These are phyloP conservation scores for Coelopa frigida DNA, from an alignment of 1,140 invertebrate species.

Conservation along the genomic window DNA sequence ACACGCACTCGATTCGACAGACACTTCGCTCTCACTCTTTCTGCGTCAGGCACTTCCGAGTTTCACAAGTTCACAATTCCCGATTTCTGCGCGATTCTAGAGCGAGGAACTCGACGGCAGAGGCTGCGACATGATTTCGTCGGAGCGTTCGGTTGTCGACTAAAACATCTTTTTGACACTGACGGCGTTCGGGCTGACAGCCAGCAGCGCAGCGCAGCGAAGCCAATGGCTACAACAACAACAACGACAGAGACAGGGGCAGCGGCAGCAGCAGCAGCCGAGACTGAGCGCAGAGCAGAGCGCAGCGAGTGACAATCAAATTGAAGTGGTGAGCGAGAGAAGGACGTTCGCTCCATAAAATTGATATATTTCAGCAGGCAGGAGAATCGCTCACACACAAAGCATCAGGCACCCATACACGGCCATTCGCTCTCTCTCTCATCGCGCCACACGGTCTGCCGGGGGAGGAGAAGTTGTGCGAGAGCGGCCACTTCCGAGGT, in stretches of 20 bases:
- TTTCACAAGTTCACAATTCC: background rate
- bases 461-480: too few species aligned
- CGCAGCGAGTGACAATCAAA: slow-evolving; percentile 11
- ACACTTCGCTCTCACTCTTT: too few species aligned
- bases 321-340: slow-evolving; percentile 3
- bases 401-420: background rate
- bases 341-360: background rate
- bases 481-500: too few species aligned
- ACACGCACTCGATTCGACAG: too few species aligned
- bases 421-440: background rate
- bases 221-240: slow-evolving; percentile 9
- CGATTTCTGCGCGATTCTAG: background rate
- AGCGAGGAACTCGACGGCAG: background rate
- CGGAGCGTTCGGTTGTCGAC: slow-evolving; percentile 35
- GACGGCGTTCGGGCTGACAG: slow-evolving; percentile 39
- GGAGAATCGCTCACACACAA: slow-evolving; percentile 1
- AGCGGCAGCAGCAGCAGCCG: background rate
- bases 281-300: slow-evolving; percentile 13
- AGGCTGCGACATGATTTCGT: slow-evolving; percentile 40
- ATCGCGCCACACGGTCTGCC: too few species aligned
- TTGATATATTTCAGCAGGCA: background rate
- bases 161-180: slow-evolving; percentile 46
- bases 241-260: slow-evolving; percentile 3
- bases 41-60: too few species aligned
- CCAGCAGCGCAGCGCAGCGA: slow-evolving; percentile 15